Evolutionary conservation across 2,113 vertebrate genomes (phyloP).

Genomic region (Clarias batrachus): DNA sequence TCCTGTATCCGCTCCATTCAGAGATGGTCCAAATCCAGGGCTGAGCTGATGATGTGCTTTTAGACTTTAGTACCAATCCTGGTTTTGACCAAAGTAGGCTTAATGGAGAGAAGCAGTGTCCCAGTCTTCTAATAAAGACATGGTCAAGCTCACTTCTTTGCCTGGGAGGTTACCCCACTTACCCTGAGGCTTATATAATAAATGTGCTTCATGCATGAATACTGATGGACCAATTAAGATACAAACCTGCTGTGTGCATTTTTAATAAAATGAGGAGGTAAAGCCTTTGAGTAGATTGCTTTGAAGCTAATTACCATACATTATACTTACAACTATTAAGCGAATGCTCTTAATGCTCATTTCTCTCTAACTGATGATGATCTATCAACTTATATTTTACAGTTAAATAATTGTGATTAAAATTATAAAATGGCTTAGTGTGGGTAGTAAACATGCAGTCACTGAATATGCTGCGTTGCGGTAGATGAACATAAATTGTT

Average conservation of each 20-base stretch:
- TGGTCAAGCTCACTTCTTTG: slow-evolving; percentile 34
- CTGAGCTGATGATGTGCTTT: slow-evolving; percentile 6
- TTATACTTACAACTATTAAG: slow-evolving; percentile 5
- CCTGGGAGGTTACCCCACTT: slow-evolving; percentile 9
- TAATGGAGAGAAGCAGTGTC: slow-evolving; percentile 35
- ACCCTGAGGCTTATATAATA: slow-evolving; percentile 25
- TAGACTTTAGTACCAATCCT: slow-evolving; percentile 18
- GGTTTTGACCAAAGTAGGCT: slow-evolving; percentile 3
- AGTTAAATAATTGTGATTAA: not conserved
- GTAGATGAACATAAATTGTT: no score
- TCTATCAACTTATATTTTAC: not conserved
- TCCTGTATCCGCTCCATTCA: slow-evolving; percentile 2
- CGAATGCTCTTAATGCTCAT: not conserved
- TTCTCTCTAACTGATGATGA: not conserved
- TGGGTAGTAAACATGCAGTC: not conserved
- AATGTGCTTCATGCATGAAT: slow-evolving; percentile 25
- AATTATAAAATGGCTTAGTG: not conserved
- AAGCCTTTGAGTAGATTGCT: not conserved
- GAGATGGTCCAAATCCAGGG: slow-evolving; percentile 16
- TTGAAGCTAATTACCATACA: slow-evolving; percentile 10
- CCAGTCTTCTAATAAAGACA: slow-evolving; percentile 30
- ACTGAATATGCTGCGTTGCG: not conserved
- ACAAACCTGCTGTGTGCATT: slow-evolving; percentile 13
- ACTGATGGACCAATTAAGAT: slow-evolving; percentile 21
- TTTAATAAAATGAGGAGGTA: slow-evolving; percentile 11